Evolutionary conservation across 2,888 invertebrate species (phyloP), one percentile per base, ranked within the genome.

Genomic region (Campoletis raptor): DNA sequence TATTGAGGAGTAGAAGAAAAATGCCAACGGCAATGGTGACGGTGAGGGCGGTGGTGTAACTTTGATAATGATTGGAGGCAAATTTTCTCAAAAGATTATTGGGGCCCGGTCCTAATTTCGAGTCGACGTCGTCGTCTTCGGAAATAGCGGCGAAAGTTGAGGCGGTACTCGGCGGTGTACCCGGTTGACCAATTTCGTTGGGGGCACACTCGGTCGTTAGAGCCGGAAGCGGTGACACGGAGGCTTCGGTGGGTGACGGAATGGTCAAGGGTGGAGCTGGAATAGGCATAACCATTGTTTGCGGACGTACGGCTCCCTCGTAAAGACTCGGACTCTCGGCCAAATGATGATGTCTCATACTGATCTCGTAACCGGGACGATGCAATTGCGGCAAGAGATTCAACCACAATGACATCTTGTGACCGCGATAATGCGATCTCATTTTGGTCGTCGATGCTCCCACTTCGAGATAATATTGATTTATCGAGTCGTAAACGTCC

Each of bases 331-430:
- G 90, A 78, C 91, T 92, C 85, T 98, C 98, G 91, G 97, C 96
- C 92, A 98, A 97, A 94, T 98, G 98, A 94, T 98, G 98, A 94
- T 98, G 97, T 61, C 97, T 95, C 97, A 98, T 98, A 86, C 97
- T 97, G 87, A 97, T 96, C 92, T 98, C 98, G 88, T 97, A 97
- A 30, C 98, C 98, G 15, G 98, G 97, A 85, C 97, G 96, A 94
- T 98, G 98, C 79, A 99, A 96, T 93, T 98, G 98, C 78, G 98
- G 98, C 92, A 98, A 97, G 77, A 98, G 96, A 90, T 98, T 98
- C 87, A 98, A 95, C 98, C 98, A 99, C 93, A 98, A 96, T 54
- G 98, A 98, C 96, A 98, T 97, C 95, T 98, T 98, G 95, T 98
- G 98, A 67, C 98, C 98, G 61, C 98, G 96, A 94, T 98, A 99